phyloP scores from a whole-genome alignment of 2,113 vertebrate genomes.

The Capra hircus region DNA sequence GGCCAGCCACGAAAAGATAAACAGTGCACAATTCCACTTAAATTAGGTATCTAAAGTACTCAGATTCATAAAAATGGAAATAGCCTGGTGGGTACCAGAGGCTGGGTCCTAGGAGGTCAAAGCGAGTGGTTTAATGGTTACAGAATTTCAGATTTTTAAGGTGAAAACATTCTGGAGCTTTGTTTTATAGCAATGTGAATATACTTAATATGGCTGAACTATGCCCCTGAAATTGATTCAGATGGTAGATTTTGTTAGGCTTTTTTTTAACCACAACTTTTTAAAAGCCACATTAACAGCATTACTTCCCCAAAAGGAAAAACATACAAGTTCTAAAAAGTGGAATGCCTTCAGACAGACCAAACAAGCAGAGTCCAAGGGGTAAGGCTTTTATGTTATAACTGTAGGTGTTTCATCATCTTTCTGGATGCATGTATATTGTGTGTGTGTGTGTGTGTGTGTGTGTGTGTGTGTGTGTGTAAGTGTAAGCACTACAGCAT shows the following conservation, averaged over 20 bases:
- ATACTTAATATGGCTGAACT: neutral
- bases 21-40: neutral
- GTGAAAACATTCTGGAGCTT: neutral
- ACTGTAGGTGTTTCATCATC: neutral
- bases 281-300: neutral
- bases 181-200: neutral
- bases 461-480: neutral
- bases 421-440: neutral
- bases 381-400: neutral
- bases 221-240: neutral
- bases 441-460: neutral
- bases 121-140: neutral
- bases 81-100: neutral
- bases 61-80: neutral
- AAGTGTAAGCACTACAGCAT: neutral
- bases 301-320: neutral
- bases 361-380: neutral
- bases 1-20: neutral
- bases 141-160: neutral
- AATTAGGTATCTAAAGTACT: neutral
- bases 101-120: too few species aligned
- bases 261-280: neutral
- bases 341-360: neutral
- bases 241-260: neutral
- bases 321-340: neutral